These are phyloP conservation scores for Poecilia latipinna DNA, from an alignment of 2,113 vertebrate genomes.

Conservation along the genomic window DNA sequence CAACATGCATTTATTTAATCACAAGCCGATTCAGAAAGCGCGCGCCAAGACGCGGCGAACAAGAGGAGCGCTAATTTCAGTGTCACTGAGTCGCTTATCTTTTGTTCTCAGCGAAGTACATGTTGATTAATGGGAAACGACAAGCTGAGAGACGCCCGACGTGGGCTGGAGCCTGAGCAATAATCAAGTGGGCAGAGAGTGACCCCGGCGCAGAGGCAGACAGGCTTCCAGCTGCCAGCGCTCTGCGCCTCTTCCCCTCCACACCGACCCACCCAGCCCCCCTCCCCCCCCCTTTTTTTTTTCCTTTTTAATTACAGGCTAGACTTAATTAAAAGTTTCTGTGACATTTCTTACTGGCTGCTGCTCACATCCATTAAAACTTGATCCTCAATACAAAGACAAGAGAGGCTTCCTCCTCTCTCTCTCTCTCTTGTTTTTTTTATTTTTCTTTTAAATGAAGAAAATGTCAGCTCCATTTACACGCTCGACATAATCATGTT, in stretches of 20 bases:
- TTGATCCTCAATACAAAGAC: conserved; percentile 28
- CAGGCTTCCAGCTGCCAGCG: conserved; percentile 44
- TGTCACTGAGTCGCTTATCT: conserved; percentile 27
- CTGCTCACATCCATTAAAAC: conserved; percentile 68
- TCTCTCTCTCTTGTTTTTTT: background rate
- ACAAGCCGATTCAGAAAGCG: conserved; percentile 7
- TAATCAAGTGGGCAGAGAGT: conserved; percentile 57
- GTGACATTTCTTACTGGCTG: conserved; percentile 62
- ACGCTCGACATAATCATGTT: conserved; percentile 28
- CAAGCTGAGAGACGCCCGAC: conserved; percentile 35
- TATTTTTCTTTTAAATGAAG: background rate
- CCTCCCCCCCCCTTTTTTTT: too few relatives aligned
- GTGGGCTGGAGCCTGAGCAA: conserved; percentile 39
- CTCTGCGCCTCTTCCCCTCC: conserved; percentile 1
- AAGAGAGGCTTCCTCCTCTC: background rate
- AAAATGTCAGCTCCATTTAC: conserved; percentile 46
- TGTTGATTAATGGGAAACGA: conserved; percentile 61
- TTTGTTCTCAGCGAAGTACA: conserved; percentile 45
- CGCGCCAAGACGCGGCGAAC: background rate
- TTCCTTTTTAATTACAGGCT: conserved; percentile 57
- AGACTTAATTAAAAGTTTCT: conserved; percentile 72
- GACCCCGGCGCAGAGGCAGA: conserved; percentile 50
- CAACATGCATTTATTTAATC: conserved; percentile 34
- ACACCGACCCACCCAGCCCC: background rate
- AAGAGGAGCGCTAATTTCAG: conserved; percentile 27